These are phyloP conservation scores for Lutjanus campechanus DNA, from an alignment of 2,797 vertebrate genomes.

Conservation along the genomic window DNA sequence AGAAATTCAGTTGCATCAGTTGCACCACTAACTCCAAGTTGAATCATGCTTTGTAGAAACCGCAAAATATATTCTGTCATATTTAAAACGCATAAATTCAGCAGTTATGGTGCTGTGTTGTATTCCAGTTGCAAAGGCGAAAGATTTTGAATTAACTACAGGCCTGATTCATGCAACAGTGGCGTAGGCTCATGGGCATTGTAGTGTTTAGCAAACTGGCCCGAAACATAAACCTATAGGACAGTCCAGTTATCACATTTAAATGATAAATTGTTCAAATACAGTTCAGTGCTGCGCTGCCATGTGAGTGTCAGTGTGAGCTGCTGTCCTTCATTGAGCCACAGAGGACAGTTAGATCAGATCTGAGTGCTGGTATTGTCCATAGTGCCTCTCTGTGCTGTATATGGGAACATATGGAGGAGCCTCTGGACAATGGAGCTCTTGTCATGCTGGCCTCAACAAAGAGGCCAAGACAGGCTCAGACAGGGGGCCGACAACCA, in stretches of 20 bases:
- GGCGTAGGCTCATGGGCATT: background rate
- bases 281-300: background rate
- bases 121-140: no score
- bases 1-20: no score
- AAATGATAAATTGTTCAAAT: background rate
- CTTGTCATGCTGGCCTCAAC: constrained; percentile 72
- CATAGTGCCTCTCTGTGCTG: constrained; percentile 29
- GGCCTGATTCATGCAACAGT: background rate
- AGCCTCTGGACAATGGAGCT: constrained; percentile 72
- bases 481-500: constrained; percentile 60
- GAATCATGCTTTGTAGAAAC: no score
- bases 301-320: background rate
- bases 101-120: no score
- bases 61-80: no score
- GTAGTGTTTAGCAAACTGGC: background rate
- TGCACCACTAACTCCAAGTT: no score
- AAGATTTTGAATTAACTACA: no score
- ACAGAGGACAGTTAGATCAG: constrained; percentile 45
- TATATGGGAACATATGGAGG: constrained; percentile 67
- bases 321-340: constrained; percentile 15
- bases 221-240: background rate
- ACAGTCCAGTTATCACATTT: background rate
- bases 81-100: no score
- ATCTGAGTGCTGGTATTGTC: constrained; percentile 48
- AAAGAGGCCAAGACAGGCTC: constrained; percentile 74